Evolutionary conservation across 2,888 invertebrate genomes (phyloP).

Genomic region (Drosophila subquinaria): DNA sequence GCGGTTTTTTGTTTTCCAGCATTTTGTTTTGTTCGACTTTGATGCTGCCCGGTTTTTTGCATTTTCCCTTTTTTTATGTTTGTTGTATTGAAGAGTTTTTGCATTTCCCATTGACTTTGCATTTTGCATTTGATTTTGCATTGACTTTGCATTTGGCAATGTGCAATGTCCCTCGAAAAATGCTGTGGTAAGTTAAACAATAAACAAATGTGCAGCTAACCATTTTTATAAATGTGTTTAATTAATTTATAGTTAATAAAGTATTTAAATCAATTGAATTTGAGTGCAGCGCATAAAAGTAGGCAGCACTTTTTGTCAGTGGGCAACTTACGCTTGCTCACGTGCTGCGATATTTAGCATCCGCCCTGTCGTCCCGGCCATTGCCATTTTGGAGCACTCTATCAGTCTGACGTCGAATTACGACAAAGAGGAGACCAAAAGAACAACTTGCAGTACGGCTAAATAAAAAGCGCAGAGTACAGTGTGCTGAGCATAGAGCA

Average conservation of each 20-base stretch:
- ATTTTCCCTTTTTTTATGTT: slow-evolving; percentile 29
- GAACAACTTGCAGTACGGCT: slow-evolving; percentile 15
- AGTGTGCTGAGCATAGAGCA: slow-evolving; percentile 17
- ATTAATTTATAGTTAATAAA: background rate
- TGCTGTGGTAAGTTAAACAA: background rate
- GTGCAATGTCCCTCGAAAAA: background rate
- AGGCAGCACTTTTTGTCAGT: slow-evolving; percentile 49
- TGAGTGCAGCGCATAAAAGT: slow-evolving; percentile 38
- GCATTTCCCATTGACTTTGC: slow-evolving; percentile 62
- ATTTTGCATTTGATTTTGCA: slow-evolving; percentile 53
- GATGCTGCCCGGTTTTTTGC: slow-evolving; percentile 56
- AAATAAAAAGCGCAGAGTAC: slow-evolving; percentile 28
- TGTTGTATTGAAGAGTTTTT: slow-evolving; percentile 34
- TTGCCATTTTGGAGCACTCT: slow-evolving; percentile 61
- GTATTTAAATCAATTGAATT: background rate
- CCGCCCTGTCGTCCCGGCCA: slow-evolving; percentile 8
- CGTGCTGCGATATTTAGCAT: slow-evolving; percentile 17
- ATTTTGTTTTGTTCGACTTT: slow-evolving; percentile 79
- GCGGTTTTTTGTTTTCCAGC: slow-evolving; percentile 45
- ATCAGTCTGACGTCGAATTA: slow-evolving; percentile 64
- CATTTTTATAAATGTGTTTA: slow-evolving; percentile 3
- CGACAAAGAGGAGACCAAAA: slow-evolving; percentile 17
- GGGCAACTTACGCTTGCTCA: background rate
- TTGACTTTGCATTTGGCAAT: slow-evolving; percentile 21
- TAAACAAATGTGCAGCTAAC: background rate